These are phyloP conservation scores for Megastigmus dorsalis DNA, from an alignment of 2,888 invertebrate species.

Conservation along the genomic window DNA sequence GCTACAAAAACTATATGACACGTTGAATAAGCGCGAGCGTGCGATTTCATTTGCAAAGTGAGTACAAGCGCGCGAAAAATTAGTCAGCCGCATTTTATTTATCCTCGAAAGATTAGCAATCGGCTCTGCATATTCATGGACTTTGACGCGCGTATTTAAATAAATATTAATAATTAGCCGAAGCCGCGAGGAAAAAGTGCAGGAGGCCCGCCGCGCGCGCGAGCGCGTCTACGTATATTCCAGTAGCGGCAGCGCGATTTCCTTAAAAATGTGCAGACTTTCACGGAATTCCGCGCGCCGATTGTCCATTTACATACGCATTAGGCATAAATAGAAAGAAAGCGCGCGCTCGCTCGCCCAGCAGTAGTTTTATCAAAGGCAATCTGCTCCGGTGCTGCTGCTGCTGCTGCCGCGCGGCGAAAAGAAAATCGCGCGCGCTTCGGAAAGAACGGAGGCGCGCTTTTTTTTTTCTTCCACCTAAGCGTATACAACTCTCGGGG, in stretches of 20 bases:
- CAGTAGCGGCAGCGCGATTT: neutral
- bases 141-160: too few relatives aligned
- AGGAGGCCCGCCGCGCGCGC: too few relatives aligned
- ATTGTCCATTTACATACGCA: slow-evolving; percentile 26
- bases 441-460: neutral
- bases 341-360: slow-evolving; percentile 8
- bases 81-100: too few relatives aligned
- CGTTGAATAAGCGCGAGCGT: too few relatives aligned
- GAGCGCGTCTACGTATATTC: neutral
- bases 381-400: slow-evolving; percentile 23
- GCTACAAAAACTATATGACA: too few relatives aligned
- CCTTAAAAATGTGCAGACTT: slow-evolving; percentile 18
- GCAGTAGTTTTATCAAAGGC: slow-evolving; percentile 52
- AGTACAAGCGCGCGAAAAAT: too few relatives aligned
- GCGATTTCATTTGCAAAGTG: too few relatives aligned
- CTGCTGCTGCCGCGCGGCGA: too few relatives aligned
- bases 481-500: neutral
- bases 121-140: too few relatives aligned
- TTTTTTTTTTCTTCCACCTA: slow-evolving; percentile 3
- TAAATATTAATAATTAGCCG: slow-evolving; percentile 3
- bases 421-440: neutral
- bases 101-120: too few relatives aligned
- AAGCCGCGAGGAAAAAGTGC: too few relatives aligned
- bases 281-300: slow-evolving; percentile 42
- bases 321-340: slow-evolving; percentile 39